These are phyloP conservation scores for Calyptommatus sinebrachiatus DNA, from an alignment of 2,113 vertebrate species.

Conservation along the genomic window DNA sequence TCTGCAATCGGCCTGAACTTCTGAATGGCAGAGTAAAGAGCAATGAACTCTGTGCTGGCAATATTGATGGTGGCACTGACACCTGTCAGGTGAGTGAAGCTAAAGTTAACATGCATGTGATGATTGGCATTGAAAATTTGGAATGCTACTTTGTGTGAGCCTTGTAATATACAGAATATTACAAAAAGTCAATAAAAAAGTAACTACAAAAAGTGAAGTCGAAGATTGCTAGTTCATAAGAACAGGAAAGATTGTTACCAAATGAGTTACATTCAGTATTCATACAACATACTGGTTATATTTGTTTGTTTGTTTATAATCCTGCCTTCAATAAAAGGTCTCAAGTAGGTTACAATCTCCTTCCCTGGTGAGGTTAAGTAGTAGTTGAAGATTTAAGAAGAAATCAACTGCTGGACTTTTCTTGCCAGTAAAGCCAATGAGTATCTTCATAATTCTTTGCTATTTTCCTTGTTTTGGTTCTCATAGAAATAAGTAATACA, in stretches of 20 bases:
- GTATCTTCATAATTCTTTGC: not conserved
- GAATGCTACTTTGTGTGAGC: not conserved
- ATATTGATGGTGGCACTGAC: slow-evolving; percentile 83
- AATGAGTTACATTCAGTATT: too few species aligned
- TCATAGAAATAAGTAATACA: not conserved
- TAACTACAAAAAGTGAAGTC: too few species aligned
- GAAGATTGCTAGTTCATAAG: too few species aligned
- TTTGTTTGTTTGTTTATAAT: too few species aligned
- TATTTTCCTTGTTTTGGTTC: not conserved
- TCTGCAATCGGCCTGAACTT: slow-evolving; percentile 85
- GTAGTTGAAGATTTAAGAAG: not conserved
- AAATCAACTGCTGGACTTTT: not conserved
- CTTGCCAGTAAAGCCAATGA: too few species aligned
- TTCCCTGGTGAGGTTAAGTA: too few species aligned
- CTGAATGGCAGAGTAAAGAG: slow-evolving; percentile 76
- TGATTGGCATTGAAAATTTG: not conserved
- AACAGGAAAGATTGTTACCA: too few species aligned
- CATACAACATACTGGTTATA: too few species aligned
- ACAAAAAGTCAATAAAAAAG: too few species aligned
- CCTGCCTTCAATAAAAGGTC: too few species aligned
- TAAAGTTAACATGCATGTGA: not conserved
- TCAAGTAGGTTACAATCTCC: too few species aligned
- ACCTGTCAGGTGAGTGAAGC: slow-evolving; percentile 86
- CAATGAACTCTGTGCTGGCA: slow-evolving; percentile 88
- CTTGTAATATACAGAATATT: not conserved